Conservation (phyloP, 2,113 vertebrate genomes). For the Argyrosomus japonicus region DNA sequence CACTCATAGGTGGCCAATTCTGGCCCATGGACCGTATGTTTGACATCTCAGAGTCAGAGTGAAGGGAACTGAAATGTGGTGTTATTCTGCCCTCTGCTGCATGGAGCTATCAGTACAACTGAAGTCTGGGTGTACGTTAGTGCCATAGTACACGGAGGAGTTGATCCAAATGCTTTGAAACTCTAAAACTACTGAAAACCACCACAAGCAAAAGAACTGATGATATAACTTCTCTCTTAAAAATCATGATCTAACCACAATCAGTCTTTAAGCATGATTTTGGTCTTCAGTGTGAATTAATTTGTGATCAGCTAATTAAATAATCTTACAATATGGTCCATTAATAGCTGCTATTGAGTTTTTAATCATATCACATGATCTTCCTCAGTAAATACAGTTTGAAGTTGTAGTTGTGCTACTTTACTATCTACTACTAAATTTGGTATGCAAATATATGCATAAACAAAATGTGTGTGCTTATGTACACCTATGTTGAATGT, state of each 20-base stretch:
- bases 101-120: constrained; percentile 13
- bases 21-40: no score
- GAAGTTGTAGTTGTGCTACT: neutral
- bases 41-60: no score
- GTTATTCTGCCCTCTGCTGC: constrained; percentile 76
- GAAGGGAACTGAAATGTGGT: constrained; percentile 33
- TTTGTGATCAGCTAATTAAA: neutral
- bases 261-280: neutral
- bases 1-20: no score
- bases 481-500: neutral
- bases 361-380: neutral
- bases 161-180: neutral
- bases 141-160: neutral
- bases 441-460: neutral
- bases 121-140: neutral
- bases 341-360: neutral
- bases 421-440: neutral
- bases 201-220: no score
- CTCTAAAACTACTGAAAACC: neutral
- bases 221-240: no score
- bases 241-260: neutral
- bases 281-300: neutral
- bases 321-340: neutral
- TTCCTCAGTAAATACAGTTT: neutral
- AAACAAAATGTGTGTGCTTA: neutral